Conservation (phyloP, 2,113 vertebrate genomes). For the Amblyopsis rosae region DNA sequence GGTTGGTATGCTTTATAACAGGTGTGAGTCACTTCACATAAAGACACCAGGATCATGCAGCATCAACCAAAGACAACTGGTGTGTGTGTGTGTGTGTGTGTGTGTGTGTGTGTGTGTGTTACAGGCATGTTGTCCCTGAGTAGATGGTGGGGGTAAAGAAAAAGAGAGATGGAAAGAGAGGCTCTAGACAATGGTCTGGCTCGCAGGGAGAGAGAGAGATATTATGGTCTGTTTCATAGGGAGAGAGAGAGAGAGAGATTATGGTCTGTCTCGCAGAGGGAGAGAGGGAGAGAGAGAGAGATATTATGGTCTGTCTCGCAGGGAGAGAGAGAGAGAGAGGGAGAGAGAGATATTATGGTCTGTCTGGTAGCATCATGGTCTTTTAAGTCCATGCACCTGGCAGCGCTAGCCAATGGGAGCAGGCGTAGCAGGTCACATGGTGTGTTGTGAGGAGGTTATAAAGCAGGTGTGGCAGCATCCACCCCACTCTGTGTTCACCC, state of each 20-base stretch:
- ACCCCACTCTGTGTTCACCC: background rate
- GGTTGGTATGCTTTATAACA: no score
- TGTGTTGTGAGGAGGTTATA: constrained; percentile 42
- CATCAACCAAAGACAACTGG: background rate
- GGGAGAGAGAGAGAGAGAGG: background rate
- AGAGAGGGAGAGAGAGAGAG: background rate
- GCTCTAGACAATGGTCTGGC: no score
- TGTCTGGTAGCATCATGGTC: constrained; percentile 23
- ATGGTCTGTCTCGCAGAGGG: no score
- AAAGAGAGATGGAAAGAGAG: no score
- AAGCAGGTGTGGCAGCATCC: constrained; percentile 35
- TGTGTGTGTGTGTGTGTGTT: no score
- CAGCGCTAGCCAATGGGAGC: constrained; percentile 23
- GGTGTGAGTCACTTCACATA: background rate
- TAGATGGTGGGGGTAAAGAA: no score
- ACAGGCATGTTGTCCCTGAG: no score
- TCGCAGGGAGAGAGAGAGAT: background rate
- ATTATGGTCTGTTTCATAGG: no score
- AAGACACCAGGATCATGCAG: no score
- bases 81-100: no score
- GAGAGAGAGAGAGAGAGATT: background rate
- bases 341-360: background rate
- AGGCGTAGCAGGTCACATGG: constrained; percentile 35
- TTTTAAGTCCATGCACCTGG: constrained; percentile 43
- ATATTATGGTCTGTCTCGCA: background rate